phyloP scores from a whole-genome alignment of 2,113 vertebrate genomes.

The Typhlomys cinereus region DNA sequence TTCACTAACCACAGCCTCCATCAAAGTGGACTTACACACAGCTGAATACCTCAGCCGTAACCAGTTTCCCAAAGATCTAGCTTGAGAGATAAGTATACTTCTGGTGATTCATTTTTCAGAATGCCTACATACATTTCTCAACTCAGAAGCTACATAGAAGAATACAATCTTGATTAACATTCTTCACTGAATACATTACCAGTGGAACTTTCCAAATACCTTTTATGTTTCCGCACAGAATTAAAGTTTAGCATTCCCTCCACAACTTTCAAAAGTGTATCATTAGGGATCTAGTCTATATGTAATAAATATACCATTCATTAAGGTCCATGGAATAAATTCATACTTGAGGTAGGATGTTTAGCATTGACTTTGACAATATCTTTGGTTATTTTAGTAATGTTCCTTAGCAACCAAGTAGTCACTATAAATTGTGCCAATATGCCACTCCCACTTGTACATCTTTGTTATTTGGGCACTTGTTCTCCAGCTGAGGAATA shows the following conservation, averaged over 20 bases:
- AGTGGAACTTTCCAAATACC: constrained; percentile 18
- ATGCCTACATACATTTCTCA: neutral
- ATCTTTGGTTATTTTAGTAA: constrained; percentile 65
- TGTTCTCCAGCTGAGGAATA: constrained; percentile 63
- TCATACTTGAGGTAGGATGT: constrained; percentile 23
- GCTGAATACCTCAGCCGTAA: neutral
- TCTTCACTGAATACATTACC: constrained; percentile 36
- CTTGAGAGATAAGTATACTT: neutral
- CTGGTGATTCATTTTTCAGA: constrained; percentile 57
- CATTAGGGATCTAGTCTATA: neutral
- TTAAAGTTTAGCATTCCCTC: neutral
- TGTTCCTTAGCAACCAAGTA: constrained; percentile 70
- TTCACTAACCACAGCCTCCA: neutral
- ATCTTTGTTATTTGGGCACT: constrained; percentile 72
- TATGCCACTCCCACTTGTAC: constrained; percentile 71
- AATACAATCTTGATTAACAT: neutral
- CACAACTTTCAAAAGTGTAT: constrained; percentile 12
- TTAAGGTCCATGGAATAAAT: constrained; percentile 60
- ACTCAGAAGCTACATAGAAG: constrained; percentile 1
- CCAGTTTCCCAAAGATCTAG: constrained; percentile 13
- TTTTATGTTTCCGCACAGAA: constrained; percentile 37
- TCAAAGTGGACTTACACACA: neutral
- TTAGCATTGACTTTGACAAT: neutral
- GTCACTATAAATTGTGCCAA: constrained; percentile 74
- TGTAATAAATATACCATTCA: constrained; percentile 41